phyloP scores from a whole-genome alignment of 2,113 vertebrate genomes.

The Bettongia penicillata region DNA sequence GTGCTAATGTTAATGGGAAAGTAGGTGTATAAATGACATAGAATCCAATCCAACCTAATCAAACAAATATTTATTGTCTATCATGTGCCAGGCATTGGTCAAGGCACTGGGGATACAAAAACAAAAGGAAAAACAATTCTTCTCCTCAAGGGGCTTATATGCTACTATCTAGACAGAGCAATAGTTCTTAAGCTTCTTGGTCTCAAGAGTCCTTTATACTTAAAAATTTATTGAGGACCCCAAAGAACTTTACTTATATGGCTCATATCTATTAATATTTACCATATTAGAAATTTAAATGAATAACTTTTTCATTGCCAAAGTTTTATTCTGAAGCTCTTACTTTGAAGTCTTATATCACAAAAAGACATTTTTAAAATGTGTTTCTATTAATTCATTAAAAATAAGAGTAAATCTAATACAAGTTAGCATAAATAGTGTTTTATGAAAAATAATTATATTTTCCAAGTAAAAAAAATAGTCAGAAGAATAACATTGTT shows the following conservation, averaged over 20 bases:
- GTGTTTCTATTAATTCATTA: neutral
- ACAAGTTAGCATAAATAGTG: neutral
- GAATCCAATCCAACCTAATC: neutral
- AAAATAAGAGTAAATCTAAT: neutral
- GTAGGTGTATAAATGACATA: neutral
- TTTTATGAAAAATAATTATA: neutral
- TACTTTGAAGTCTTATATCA: too few relatives aligned
- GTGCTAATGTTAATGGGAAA: neutral
- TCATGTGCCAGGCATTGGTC: neutral
- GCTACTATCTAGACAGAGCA: neutral
- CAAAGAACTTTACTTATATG: neutral
- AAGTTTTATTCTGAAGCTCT: too few relatives aligned
- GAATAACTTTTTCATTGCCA: neutral
- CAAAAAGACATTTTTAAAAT: neutral
- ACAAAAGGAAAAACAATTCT: neutral
- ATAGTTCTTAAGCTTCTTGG: neutral
- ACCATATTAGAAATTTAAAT: neutral
- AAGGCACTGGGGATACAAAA: neutral
- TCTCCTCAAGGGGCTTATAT: neutral
- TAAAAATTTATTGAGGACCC: neutral
- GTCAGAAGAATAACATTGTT: neutral
- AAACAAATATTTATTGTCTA: neutral
- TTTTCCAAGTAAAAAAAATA: neutral
- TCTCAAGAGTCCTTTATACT: neutral
- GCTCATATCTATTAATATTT: neutral